Conservation (phyloP, 2,888 invertebrate species). For the Iphiclides podalirius region DNA sequence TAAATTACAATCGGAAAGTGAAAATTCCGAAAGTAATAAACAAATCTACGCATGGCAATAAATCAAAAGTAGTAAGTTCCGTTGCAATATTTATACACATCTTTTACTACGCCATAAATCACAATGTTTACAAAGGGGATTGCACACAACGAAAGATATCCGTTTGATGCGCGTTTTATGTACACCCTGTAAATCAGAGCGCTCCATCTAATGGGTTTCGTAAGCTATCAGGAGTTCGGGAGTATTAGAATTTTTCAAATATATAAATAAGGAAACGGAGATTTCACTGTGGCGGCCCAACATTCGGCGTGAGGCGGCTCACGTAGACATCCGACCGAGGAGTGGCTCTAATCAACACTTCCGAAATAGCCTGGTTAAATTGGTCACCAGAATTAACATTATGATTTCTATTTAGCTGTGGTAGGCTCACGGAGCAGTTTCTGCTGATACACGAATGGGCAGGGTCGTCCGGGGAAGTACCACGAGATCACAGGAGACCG, state of each 20-base stretch:
- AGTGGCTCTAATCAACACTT: slow-evolving; percentile 1
- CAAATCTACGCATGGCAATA: not conserved
- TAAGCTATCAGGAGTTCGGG: slow-evolving; percentile 18
- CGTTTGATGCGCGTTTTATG: slow-evolving; percentile 10
- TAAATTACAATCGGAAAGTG: not conserved
- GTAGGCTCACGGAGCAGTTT: too few species aligned
- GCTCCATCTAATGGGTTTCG: slow-evolving; percentile 20
- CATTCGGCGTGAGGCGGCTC: slow-evolving; percentile 15
- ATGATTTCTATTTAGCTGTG: not conserved
- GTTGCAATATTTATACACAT: not conserved
- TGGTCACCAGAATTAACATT: not conserved
- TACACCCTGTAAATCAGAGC: slow-evolving; percentile 18
- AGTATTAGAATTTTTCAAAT: slow-evolving; percentile 21
- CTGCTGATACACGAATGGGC: too few species aligned
- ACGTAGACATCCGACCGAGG: slow-evolving; percentile 16
- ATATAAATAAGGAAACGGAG: slow-evolving; percentile 21
- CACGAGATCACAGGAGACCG: too few species aligned
- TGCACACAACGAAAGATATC: slow-evolving; percentile 2
- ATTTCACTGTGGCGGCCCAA: slow-evolving; percentile 10
- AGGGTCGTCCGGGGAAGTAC: too few species aligned
- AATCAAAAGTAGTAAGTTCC: too few species aligned
- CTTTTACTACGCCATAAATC: slow-evolving; percentile 2
- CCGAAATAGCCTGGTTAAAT: slow-evolving; percentile 1
- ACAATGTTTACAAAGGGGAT: slow-evolving; percentile 3
- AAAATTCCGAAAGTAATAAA: not conserved